Evolutionary conservation across 2,113 vertebrate genomes (phyloP), one percentile per base, ranked within the genome.

Genomic region (Casuarius casuarius): DNA sequence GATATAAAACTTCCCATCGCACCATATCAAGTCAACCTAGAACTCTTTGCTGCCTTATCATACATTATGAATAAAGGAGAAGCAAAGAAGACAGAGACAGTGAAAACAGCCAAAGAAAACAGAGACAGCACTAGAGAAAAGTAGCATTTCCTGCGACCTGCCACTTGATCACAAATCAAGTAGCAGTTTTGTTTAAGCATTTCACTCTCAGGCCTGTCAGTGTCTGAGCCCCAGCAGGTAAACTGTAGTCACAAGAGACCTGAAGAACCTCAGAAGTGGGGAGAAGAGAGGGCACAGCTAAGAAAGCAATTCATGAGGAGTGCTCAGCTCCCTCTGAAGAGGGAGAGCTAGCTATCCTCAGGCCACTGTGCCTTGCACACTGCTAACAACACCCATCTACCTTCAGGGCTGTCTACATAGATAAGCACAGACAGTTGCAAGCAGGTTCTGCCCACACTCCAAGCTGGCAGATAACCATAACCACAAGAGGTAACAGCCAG

Each of bases 351-450:
- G 15, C 2, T 76, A 6, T 40, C 4, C 11, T 54, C 23, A 66
- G 58, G 33, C 49, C 7, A 2, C 54, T 67, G 33, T 48, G 54
- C 28, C 33, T 63, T 33, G 28, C 23, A 46, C 0, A 0, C 20
- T 62, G 2, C 7, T 28, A 35, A 7, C 10, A 90, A 49, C 0
- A 1, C 9, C 25, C 18, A 6, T 12, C 21, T 76, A 1, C 12
- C 7, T 78, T 44, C 29, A 14, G 4, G 7, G 9, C 17, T 87
- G 1, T 21, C 38, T 48, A 19, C 28, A 38, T 2, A 28, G 19
- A 6, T 42, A 72, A 75, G 9, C 7, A 65, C 5, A 33, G 46
- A 20, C 22, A 13, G 20, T 26, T 63, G 48, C 8, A 67, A 78
- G n/a, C 0, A 1, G 8, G 7, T 56, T 89, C 44, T 86, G 25